A percentile compares a stretch with the other conserved stretches of the same genome.
These are phyloP conservation scores for Eupithecia inturbata DNA, from an alignment of 2,888 invertebrate genomes.

Conservation along the genomic window DNA sequence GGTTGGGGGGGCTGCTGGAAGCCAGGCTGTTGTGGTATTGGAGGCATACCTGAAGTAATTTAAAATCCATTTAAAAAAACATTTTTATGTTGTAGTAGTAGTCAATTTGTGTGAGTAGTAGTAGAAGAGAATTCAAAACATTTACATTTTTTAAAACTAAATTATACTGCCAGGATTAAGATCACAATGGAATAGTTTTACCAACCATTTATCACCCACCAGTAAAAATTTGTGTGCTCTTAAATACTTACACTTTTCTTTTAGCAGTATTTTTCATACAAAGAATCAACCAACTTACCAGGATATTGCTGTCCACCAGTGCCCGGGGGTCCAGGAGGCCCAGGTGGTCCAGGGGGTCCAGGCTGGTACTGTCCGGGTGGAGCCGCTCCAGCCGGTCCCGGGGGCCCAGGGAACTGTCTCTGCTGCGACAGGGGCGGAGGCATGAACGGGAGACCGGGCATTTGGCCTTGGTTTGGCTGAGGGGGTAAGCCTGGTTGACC, in stretches of 20 bases:
- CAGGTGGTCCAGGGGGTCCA: conserved; percentile 46
- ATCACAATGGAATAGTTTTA: not conserved
- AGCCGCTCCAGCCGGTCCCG: conserved; percentile 50
- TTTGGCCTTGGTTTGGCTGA: conserved; percentile 50
- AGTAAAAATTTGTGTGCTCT: not conserved
- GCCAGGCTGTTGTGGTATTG: conserved; percentile 58
- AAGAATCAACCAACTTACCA: conserved; percentile 52
- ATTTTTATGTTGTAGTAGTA: no score
- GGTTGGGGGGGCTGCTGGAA: conserved; percentile 56
- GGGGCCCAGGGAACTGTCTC: conserved; percentile 58
- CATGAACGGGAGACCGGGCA: conserved; percentile 73
- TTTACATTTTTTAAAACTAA: not conserved
- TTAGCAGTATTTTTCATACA: not conserved
- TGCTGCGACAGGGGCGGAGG: conserved; percentile 74
- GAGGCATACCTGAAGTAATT: conserved; percentile 56
- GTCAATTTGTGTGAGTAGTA: no score
- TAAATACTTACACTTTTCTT: not conserved
- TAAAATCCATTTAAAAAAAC: no score
- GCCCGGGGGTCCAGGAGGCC: conserved; percentile 49
- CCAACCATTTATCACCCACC: no score
- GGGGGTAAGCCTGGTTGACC: conserved; percentile 46
- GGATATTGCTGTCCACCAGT: conserved; percentile 53
- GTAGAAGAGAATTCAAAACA: not conserved
- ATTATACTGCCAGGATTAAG: not conserved
- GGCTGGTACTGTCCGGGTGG: conserved; percentile 12